Conservation (phyloP, 2,888 invertebrate species). For the Drosophila merina region DNA sequence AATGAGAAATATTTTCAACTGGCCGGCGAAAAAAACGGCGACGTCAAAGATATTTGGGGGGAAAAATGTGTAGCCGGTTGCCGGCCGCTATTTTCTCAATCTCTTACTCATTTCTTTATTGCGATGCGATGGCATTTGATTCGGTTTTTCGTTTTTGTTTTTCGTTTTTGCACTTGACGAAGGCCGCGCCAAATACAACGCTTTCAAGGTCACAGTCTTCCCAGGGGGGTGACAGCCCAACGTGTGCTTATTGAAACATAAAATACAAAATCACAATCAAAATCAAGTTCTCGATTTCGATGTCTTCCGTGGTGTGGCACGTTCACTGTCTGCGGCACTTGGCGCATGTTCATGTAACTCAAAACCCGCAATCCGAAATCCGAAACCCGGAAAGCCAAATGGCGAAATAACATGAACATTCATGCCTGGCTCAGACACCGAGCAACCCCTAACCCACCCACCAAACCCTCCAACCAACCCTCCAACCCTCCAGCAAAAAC, state of each 20-base stretch:
- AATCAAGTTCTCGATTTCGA: neutral
- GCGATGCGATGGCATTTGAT: neutral
- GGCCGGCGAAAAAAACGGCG: conserved; percentile 46
- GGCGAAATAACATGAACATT: conserved; percentile 69
- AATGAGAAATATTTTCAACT: conserved; percentile 42
- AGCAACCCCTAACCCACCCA: neutral
- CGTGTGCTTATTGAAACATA: conserved; percentile 48
- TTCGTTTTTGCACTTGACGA: conserved; percentile 46
- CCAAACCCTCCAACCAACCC: neutral
- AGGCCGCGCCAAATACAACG: conserved; percentile 12
- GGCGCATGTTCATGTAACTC: conserved; percentile 71
- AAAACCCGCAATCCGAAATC: conserved; percentile 73
- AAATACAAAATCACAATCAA: conserved; percentile 48
- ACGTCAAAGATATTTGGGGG: conserved; percentile 24
- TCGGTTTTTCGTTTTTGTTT: conserved; percentile 20
- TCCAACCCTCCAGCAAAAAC: conserved; percentile 16
- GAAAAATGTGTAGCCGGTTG: conserved; percentile 54
- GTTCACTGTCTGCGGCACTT: conserved; percentile 51
- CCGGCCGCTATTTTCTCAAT: conserved; percentile 27
- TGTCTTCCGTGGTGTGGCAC: conserved; percentile 39
- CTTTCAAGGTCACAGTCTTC: conserved; percentile 64
- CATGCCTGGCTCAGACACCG: conserved; percentile 39
- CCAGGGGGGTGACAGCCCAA: conserved; percentile 18
- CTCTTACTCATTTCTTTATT: conserved; percentile 4
- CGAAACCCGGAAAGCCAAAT: conserved; percentile 75